Conservation (phyloP, 2,797 vertebrate genomes). For the Clarias platycephalus region DNA sequence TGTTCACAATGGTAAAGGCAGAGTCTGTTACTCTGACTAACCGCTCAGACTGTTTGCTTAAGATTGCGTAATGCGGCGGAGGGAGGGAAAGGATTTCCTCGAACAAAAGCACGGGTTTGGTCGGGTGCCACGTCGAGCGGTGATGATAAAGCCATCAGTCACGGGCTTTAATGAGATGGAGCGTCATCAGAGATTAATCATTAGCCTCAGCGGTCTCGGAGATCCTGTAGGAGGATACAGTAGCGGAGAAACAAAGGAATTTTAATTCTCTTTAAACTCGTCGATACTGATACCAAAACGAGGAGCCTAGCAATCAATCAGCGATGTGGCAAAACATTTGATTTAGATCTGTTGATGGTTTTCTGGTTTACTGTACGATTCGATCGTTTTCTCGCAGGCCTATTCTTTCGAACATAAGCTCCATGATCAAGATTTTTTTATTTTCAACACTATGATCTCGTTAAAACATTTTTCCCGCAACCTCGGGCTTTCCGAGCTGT, state of each 20-base stretch:
- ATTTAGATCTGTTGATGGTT: not conserved
- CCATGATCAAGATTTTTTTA: not conserved
- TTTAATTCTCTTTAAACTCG: not conserved
- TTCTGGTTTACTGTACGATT: not conserved
- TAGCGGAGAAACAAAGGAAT: not conserved
- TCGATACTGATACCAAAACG: not conserved
- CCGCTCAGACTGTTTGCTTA: not conserved
- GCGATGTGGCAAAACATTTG: not conserved
- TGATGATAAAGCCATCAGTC: not conserved
- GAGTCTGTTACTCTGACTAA: not conserved
- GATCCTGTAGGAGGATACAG: not conserved
- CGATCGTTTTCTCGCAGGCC: not conserved
- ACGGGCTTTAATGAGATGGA: not conserved
- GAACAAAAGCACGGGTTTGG: conserved; percentile 7
- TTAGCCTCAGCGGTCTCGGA: not conserved
- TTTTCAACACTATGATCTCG: not conserved
- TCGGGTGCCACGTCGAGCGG: not conserved
- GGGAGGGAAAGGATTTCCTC: conserved; percentile 13
- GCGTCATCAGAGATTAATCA: not conserved
- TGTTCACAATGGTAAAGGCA: not conserved
- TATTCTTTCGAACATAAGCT: not conserved
- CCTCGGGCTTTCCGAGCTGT: not conserved
- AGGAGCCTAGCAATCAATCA: not conserved
- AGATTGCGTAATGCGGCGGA: not conserved
- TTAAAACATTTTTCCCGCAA: not conserved